phyloP scores from a whole-genome alignment of 2,797 vertebrate species.

The Xenops minutus region DNA sequence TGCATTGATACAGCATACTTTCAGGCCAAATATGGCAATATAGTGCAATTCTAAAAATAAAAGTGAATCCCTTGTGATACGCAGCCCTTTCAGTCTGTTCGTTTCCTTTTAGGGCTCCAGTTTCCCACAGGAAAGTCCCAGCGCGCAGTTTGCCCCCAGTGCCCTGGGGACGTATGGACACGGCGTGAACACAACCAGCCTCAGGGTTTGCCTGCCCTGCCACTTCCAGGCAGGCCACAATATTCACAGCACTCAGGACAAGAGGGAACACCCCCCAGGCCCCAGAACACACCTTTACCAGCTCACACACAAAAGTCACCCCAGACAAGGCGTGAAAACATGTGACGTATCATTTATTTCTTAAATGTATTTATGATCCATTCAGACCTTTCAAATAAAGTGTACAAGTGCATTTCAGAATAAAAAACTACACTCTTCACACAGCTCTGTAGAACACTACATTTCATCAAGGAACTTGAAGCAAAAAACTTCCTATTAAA shows the following conservation, averaged over 20 bases:
- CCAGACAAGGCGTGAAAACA: constrained; percentile 40
- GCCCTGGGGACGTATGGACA: constrained; percentile 56
- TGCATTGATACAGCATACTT: constrained; percentile 66
- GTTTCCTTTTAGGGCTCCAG: constrained; percentile 83
- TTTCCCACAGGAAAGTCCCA: constrained; percentile 87
- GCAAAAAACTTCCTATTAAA: constrained; percentile 61
- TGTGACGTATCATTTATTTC: constrained; percentile 57
- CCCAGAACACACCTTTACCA: not conserved
- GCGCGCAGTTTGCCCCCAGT: constrained; percentile 66
- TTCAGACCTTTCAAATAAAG: constrained; percentile 68
- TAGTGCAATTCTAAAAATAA: constrained; percentile 82
- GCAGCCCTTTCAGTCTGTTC: constrained; percentile 72
- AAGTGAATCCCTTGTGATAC: constrained; percentile 79
- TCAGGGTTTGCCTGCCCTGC: not conserved
- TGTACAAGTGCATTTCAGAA: constrained; percentile 70
- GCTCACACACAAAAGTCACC: not conserved
- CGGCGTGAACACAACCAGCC: not conserved
- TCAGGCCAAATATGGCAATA: constrained; percentile 82
- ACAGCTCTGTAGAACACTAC: constrained; percentile 66
- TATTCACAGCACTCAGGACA: not conserved
- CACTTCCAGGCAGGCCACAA: too few species aligned
- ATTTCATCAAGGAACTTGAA: constrained; percentile 63
- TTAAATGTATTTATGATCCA: constrained; percentile 61
- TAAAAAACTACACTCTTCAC: constrained; percentile 73
- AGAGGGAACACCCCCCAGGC: not conserved